phyloP scores from a whole-genome alignment of 2,797 vertebrate species.

The Anguilla anguilla region DNA sequence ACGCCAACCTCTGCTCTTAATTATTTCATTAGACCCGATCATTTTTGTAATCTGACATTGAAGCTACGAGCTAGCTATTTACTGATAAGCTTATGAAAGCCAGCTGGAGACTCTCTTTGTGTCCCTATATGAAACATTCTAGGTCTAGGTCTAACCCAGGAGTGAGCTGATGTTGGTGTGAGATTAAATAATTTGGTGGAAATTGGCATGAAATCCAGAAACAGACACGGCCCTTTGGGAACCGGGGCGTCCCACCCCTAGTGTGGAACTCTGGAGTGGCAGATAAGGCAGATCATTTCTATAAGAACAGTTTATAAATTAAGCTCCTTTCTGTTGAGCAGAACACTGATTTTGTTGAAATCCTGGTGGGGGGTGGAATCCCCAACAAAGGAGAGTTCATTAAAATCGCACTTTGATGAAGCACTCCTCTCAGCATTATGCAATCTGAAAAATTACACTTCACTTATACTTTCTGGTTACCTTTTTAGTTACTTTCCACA shows the following conservation, averaged over 20 bases:
- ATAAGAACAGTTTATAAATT: constrained; percentile 43
- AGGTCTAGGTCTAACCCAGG: background rate
- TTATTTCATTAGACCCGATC: background rate
- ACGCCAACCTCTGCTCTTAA: background rate
- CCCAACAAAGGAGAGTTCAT: constrained; percentile 36
- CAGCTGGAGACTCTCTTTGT: constrained; percentile 25
- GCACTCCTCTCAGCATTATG: constrained; percentile 18
- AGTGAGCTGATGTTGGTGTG: background rate
- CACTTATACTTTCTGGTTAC: background rate
- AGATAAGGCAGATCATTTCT: constrained; percentile 47
- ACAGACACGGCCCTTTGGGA: background rate
- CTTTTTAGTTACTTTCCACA: constrained; percentile 24
- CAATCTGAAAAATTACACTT: background rate
- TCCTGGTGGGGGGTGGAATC: constrained; percentile 37
- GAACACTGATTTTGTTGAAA: constrained; percentile 32
- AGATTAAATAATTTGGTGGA: background rate
- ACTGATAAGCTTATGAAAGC: constrained; percentile 13
- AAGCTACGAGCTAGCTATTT: background rate
- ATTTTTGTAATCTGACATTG: background rate
- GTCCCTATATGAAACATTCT: background rate
- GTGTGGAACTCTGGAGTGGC: constrained; percentile 36
- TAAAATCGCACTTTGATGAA: constrained; percentile 34
- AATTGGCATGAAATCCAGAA: background rate
- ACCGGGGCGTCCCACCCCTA: background rate
- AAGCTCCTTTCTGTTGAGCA: constrained; percentile 14